phyloP scores from a whole-genome alignment of 1,140 invertebrate genomes.

The Galendromus occidentalis region DNA sequence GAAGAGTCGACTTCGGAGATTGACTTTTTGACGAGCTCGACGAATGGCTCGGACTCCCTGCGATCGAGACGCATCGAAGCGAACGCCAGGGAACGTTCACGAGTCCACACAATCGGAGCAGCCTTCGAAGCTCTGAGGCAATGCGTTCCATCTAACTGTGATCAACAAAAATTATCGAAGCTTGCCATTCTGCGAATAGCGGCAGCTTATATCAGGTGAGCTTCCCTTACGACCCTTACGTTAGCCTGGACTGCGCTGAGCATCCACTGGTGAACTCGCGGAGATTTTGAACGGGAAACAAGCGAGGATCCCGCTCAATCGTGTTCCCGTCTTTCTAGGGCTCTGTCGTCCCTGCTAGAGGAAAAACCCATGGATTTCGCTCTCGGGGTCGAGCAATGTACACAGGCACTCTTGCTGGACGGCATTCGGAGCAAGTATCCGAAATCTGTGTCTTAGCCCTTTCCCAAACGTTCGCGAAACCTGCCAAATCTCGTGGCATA shows the following conservation, averaged over 20 bases:
- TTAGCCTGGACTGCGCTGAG: not conserved
- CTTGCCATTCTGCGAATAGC: constrained; percentile 73
- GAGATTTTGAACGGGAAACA: not conserved
- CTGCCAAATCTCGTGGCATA: no score
- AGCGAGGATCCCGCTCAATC: not conserved
- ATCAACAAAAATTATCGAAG: constrained; percentile 78
- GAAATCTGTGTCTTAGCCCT: no score
- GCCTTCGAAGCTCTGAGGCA: constrained; percentile 69
- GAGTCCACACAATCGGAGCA: constrained; percentile 82
- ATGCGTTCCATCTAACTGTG: constrained; percentile 67
- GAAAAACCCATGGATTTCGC: not conserved
- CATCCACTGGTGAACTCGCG: not conserved
- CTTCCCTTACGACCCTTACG: not conserved
- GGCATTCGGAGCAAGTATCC: not conserved
- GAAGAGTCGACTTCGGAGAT: no score
- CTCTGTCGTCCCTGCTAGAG: not conserved
- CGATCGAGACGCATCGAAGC: constrained; percentile 72
- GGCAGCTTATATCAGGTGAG: constrained; percentile 51
- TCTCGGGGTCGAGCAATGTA: not conserved
- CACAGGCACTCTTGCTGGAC: not conserved
- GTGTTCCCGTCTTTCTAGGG: not conserved
- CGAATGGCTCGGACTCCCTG: not conserved
- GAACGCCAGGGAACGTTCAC: constrained; percentile 68
- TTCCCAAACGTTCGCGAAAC: no score
- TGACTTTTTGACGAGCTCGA: not conserved